Evolutionary conservation across 2,888 invertebrate species (phyloP), one percentile per base, ranked within the genome.

Genomic region (Teleiodes luculella): DNA sequence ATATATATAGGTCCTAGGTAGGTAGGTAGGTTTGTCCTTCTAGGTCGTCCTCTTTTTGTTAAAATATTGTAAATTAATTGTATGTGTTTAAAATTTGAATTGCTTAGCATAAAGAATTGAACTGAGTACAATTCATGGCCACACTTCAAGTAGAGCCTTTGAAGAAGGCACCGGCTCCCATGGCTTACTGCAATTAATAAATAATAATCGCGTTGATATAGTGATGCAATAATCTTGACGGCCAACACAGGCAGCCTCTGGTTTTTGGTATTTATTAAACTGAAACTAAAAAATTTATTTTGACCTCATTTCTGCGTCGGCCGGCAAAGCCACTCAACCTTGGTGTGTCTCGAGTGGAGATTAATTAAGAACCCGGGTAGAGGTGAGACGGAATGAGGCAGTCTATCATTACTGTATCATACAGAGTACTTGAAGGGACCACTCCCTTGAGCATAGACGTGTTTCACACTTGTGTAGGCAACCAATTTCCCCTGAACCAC

Each of bases 391-490:
- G 58, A 63, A 56, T 53, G 45, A 54, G 57, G 61, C 66, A 67
- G 71, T 75, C 66, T 66, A 73, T 78, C 71, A 74, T 72, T 68
- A 58, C 57, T 59, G 67, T 72, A 75, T 68, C 69, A 69, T 66
- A 68, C 68, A 70, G 24, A 37, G 70, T 72, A 68, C 66, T 69
- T 65, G 63, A 66, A 63, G 53, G 70, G 73, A 64, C 65, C 62
- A 65, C 64, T 72, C 79, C 74, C 74, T 55, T 61, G 78, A 71
- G 74, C 57, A 65, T 65, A 67, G 55, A 64, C 65, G 68, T 64
- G 70, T 70, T 72, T 71, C 67, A 63, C 67, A 66, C 66, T 65
- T 67, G 64, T 64, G 64, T 68, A 66, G 59, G 60, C 57, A 64
- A 60, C 74, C 69, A 76, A 63, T 64, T 33, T 59, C 61, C 20